phyloP scores from a whole-genome alignment of 2,113 vertebrate species.

The Daboia siamensis region DNA sequence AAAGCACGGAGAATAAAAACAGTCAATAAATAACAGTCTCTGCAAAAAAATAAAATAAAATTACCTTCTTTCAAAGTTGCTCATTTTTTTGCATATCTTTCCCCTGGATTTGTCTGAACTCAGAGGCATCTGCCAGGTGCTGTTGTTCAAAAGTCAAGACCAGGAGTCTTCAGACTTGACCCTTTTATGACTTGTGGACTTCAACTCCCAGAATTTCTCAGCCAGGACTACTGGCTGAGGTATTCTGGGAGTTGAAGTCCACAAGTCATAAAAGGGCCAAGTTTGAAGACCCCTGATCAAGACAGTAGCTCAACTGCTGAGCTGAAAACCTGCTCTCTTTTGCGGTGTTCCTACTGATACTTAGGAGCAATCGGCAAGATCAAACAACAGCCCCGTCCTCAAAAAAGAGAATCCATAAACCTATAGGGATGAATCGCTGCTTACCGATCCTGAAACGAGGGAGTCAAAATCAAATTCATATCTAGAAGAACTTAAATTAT shows the following conservation, averaged over 20 bases:
- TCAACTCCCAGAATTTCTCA: no score
- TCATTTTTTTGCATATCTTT: not conserved
- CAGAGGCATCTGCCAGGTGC: not conserved
- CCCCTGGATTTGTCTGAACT: not conserved
- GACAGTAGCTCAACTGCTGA: not conserved
- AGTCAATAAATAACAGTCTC: conserved; percentile 40
- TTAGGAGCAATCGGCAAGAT: not conserved
- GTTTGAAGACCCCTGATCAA: not conserved
- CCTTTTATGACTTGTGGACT: no score
- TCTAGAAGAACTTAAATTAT: not conserved
- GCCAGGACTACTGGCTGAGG: no score
- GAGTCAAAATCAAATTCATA: conserved; percentile 38
- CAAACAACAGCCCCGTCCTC: not conserved
- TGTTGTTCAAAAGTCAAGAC: not conserved
- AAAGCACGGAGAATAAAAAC: conserved; percentile 50
- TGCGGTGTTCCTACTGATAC: not conserved
- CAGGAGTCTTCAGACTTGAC: no score
- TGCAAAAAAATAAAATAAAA: not conserved
- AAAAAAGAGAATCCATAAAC: conserved; percentile 41
- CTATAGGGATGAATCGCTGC: conserved; percentile 45
- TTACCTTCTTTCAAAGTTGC: not conserved
- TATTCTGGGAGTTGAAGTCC: no score
- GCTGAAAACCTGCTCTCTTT: not conserved
- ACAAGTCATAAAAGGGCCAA: no score
- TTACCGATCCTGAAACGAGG: conserved; percentile 46